A percentile compares a stretch with the other conserved stretches of the same genome.
phyloP scores from a whole-genome alignment of 2,113 vertebrate species.

The Gasterosteus aculeatus region DNA sequence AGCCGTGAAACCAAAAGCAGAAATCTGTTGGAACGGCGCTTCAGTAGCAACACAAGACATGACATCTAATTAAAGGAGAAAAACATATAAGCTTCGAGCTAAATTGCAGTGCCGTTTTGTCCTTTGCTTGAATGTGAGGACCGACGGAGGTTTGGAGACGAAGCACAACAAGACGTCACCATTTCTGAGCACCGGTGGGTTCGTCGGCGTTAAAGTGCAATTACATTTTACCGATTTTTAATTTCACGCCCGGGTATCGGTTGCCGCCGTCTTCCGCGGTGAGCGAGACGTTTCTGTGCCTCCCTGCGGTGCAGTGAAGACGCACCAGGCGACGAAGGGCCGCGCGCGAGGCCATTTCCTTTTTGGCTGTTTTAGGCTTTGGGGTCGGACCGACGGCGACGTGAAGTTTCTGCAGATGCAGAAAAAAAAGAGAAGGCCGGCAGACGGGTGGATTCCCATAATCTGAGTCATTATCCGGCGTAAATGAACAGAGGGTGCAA shows the following conservation, averaged over 20 bases:
- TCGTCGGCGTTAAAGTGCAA: conserved; percentile 34
- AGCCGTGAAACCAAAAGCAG: neutral
- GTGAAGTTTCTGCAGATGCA: conserved; percentile 69
- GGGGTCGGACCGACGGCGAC: conserved; percentile 69
- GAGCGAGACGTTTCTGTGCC: conserved; percentile 33
- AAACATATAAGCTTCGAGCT: neutral
- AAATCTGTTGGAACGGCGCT: neutral
- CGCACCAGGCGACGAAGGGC: too few relatives aligned
- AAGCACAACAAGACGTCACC: conserved; percentile 4
- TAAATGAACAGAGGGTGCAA: conserved; percentile 86
- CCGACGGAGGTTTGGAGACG: neutral
- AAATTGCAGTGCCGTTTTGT: neutral
- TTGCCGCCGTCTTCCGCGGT: conserved; percentile 8
- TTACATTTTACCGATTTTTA: conserved; percentile 49
- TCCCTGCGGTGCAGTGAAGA: too few relatives aligned
- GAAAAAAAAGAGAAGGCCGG: conserved; percentile 69
- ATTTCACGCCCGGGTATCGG: conserved; percentile 51
- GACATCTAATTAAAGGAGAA: neutral
- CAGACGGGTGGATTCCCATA: conserved; percentile 77
- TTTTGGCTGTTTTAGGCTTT: conserved; percentile 61
- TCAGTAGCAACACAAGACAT: neutral
- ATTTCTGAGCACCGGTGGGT: conserved; percentile 28
- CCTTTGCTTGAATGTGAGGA: neutral
- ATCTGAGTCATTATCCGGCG: conserved; percentile 84
- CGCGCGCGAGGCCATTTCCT: too few relatives aligned